Evolutionary conservation across 2,797 vertebrate species (phyloP).

Genomic region (Chrysocyon brachyurus): DNA sequence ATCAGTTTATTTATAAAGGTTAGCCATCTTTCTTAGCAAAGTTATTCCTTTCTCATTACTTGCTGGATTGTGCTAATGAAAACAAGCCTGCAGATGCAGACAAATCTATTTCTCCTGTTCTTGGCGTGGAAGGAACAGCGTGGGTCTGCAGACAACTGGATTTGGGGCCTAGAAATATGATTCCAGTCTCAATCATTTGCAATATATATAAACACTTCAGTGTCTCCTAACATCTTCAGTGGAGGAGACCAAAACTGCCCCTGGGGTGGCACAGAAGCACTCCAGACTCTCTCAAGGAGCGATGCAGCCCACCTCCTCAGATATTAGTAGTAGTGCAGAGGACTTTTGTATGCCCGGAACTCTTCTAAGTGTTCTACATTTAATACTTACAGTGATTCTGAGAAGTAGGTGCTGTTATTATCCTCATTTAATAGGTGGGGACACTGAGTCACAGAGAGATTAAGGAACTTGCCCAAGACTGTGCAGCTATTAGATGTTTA

Average conservation of each 20-base stretch:
- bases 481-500: neutral
- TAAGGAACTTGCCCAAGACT: neutral
- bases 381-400: neutral
- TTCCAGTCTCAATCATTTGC: neutral
- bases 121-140: neutral
- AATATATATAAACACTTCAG: neutral
- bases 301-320: neutral
- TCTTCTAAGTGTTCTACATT: neutral
- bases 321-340: neutral
- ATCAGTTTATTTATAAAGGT: constrained; percentile 73
- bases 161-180: neutral
- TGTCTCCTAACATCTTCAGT: neutral
- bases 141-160: neutral
- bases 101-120: neutral
- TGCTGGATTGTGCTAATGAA: constrained; percentile 58
- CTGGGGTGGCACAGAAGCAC: fast-evolving
- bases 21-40: constrained; percentile 65
- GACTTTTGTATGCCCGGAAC: neutral
- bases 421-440: neutral
- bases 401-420: neutral
- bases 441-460: constrained; percentile 32
- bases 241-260: neutral
- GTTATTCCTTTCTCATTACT: constrained; percentile 64
- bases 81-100: neutral
- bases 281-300: neutral